Base-by-base conservation (phyloP, 2,888 invertebrate species). In the Myopa tessellatipennis region DNA sequence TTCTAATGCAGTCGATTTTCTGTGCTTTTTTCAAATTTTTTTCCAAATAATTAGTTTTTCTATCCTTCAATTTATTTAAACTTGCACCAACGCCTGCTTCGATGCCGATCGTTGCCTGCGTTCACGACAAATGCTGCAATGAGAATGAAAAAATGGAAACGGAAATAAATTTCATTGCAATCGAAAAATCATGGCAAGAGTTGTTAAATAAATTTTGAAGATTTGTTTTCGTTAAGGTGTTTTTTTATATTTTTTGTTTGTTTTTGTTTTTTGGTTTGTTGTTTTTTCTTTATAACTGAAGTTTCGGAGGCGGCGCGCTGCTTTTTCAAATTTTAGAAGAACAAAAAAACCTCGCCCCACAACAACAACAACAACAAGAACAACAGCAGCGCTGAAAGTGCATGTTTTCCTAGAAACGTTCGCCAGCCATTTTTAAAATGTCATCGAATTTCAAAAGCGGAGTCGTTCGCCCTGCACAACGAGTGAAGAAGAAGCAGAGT, bases 91-190 rank as follows among this genome's bases (percentile, higher is more conserved):
- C 40, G 73, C 61, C 61, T 73, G 58, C 67, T 75, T 65, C 71
- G 34, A 55, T 68, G 18, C 50, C 71, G 60, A 26, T 26, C 60
- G 52, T n/a, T 61, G 68, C 75, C 26, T 81, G 77, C 83, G 84
- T 80, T 85, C 85, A 83, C 85, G 85, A 82, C 85, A 85, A 87
- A 84, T 85, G 86, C 88, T 88, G 88, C 88, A 88, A 88, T 82
- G 85, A 87, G 83, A 87, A 83, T 84, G 83, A 84, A 74, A 78
- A 69, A 52, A 72, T 77, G 73, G 77, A 76, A 69, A 26, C 1
- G 26, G 26, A 26, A 45, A 45, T 16, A 34, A 38, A 69, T 58
- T 68, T 68, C 68, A 73, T 67, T 78, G 80, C 80, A 78, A 80
- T 80, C 68, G 70, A 78, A 78, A 61, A 79, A 79, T 77, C 60